Base-by-base conservation (phyloP, 1,140 invertebrate genomes). In the Cepaea nemoralis region DNA sequence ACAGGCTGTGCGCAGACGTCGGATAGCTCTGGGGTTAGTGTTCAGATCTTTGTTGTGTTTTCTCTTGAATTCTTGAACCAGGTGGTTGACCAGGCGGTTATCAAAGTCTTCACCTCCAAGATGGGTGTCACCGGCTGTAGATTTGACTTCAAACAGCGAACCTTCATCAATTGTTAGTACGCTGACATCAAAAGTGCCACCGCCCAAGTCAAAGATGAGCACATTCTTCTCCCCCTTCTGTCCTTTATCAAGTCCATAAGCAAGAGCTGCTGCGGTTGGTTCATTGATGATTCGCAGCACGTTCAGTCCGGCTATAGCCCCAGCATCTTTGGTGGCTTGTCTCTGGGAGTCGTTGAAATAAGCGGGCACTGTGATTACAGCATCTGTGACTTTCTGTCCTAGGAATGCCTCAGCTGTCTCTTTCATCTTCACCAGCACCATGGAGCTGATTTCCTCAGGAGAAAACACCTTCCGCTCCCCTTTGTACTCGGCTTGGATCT, bases 61-160 rank as follows among this genome's bases (percentile, higher is more conserved):
- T 80, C 97, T 93, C 93, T 98, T 97, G 93, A 99, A 98, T 91
- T 98, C 97, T 90, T 97, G 95, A 0, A 97, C 95, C 87, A 99
- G 98, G 92, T 98, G 96, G 87, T 96, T 96, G 31, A 99, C 97
- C 94, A 99, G 95, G 50, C 97, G 93, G 90, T 96, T 98, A 91
- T 99, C 98, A 96, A 99, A 99, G 92, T 99, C 98, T 93, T 99
- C 97, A 83, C 98, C 98, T 89, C 98, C 98, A 91, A 87, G 40
- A 70, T 70, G 69, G 40, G 69, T 70, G 24, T 70, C 69, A 24
- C 69, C 69, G n/a, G 69, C 69, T 24, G 97, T 98, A 22, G 97
- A 96, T 91, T 97, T 97, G 16, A 98, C 97, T 92, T 98, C 97
- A 82, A 95, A 91, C 88, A 98, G 96, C 0, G 91, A 91, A 86